Conservation (phyloP, 2,797 vertebrate species). For the Sebastes alutus region DNA sequence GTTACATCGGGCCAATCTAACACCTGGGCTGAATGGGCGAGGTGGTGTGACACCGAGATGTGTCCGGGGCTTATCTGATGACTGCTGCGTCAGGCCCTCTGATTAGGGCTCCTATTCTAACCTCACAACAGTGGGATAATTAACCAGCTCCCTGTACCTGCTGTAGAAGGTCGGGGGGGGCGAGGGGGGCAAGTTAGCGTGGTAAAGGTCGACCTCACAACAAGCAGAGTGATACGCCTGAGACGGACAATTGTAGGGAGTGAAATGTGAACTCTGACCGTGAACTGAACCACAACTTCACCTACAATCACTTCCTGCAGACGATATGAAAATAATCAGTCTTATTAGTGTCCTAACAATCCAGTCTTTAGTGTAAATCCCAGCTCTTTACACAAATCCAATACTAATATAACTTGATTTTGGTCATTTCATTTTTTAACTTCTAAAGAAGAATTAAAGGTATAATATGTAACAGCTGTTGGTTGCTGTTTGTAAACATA, state of each 20-base stretch:
- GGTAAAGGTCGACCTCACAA: slow-evolving; percentile 58
- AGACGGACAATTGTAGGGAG: background rate
- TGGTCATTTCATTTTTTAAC: background rate
- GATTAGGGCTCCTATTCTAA: slow-evolving; percentile 82
- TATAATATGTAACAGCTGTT: too few species aligned
- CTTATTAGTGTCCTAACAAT: background rate
- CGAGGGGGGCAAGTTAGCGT: slow-evolving; percentile 28
- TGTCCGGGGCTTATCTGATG: slow-evolving; percentile 83
- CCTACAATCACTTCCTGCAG: background rate
- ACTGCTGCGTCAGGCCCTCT: slow-evolving; percentile 74
- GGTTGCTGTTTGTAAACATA: too few species aligned
- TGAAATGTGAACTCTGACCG: slow-evolving; percentile 48
- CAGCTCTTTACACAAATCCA: background rate
- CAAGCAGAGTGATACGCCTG: slow-evolving; percentile 25
- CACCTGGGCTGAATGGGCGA: slow-evolving; percentile 80
- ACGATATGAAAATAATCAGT: background rate
- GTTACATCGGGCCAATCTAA: slow-evolving; percentile 84
- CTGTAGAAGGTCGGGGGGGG: slow-evolving; percentile 57
- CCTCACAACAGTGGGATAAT: slow-evolving; percentile 69
- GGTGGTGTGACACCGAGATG: slow-evolving; percentile 71
- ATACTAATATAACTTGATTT: background rate
- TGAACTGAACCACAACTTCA: slow-evolving; percentile 29
- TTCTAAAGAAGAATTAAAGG: background rate
- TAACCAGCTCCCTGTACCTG: slow-evolving; percentile 73
- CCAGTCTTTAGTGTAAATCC: background rate